phyloP scores from a whole-genome alignment of 2,797 vertebrate genomes.

The Pantherophis alleghaniensis region DNA sequence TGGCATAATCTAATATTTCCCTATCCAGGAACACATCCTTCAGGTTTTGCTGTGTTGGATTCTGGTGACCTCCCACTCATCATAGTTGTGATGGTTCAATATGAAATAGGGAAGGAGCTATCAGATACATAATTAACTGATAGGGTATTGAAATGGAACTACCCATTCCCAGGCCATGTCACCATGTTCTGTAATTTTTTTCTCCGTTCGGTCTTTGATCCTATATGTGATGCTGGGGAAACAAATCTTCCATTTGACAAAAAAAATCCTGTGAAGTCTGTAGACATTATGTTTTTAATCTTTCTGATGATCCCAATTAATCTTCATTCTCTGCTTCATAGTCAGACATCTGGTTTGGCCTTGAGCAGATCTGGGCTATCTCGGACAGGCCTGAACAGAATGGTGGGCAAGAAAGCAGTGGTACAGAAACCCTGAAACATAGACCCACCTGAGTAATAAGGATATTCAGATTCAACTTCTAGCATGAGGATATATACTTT shows the following conservation, averaged over 20 bases:
- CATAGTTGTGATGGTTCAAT: background rate
- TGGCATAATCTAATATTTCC: background rate
- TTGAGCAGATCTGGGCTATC: background rate
- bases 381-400: background rate
- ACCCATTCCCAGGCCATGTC: background rate
- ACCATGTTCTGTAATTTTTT: background rate
- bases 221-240: background rate
- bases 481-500: background rate
- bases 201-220: background rate
- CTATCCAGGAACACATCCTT: background rate
- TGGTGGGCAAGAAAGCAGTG: background rate
- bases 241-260: background rate
- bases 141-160: background rate
- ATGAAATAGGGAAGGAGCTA: background rate
- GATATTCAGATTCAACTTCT: background rate
- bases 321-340: background rate
- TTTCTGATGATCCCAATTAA: background rate
- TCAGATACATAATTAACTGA: background rate
- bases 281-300: background rate
- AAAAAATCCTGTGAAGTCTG: background rate
- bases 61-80: background rate
- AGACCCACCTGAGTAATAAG: background rate
- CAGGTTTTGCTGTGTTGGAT: background rate
- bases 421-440: background rate
- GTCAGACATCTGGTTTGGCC: background rate